phyloP scores from a whole-genome alignment of 2,888 invertebrate genomes.

The Epirrhoe tristata region DNA sequence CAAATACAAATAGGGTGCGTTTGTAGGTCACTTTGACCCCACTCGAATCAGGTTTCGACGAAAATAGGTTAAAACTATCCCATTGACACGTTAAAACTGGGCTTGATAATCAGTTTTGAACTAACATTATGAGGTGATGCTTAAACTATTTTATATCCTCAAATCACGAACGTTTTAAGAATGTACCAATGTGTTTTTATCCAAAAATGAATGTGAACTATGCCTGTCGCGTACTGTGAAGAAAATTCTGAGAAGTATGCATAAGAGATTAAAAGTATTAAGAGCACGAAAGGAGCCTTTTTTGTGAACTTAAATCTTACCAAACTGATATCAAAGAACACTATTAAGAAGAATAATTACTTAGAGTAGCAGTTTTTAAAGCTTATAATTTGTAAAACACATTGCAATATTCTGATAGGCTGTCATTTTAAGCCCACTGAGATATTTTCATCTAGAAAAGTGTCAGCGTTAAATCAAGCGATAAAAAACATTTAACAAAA shows the following conservation, averaged over 20 bases:
- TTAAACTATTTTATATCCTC: not conserved
- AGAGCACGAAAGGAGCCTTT: too few species aligned
- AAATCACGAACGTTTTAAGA: not conserved
- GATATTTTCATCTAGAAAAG: conserved; percentile 23
- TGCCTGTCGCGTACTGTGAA: too few species aligned
- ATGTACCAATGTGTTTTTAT: not conserved
- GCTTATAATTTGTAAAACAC: not conserved
- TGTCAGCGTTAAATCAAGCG: conserved; percentile 21
- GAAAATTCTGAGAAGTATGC: too few species aligned
- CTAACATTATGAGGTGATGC: not conserved
- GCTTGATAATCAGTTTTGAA: not conserved
- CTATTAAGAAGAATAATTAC: too few species aligned
- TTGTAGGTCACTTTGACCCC: conserved; percentile 17
- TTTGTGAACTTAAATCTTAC: too few species aligned
- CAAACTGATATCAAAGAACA: too few species aligned
- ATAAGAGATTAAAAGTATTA: too few species aligned
- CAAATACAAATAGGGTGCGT: conserved; percentile 16
- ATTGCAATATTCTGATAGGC: not conserved
- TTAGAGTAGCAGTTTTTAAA: too few species aligned
- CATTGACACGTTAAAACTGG: conserved; percentile 1
- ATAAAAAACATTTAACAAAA: conserved; percentile 24
- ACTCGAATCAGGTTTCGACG: conserved; percentile 4
- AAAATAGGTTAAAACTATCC: conserved; percentile 17
- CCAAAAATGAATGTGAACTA: too few species aligned
- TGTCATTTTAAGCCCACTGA: not conserved